Base-by-base conservation (phyloP, 2,888 invertebrate genomes). In the Camponotus fellah region DNA sequence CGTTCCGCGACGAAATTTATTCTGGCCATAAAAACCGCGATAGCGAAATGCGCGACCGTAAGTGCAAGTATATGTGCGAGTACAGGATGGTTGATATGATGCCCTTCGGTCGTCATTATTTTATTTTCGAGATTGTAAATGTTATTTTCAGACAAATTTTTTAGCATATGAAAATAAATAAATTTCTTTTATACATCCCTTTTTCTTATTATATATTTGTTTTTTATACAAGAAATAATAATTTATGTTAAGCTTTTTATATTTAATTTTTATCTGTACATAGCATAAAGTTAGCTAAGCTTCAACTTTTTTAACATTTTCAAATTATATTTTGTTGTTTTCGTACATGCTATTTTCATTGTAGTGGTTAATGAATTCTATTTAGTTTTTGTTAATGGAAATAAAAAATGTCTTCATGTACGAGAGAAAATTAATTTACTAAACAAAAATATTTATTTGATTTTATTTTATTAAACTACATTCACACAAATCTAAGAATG, bases 21-120 rank as follows among this genome's bases (percentile, higher is more conserved):
- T 80, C 79, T 69, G 46, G 71, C 26, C 71, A 68, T 80, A 80
- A 80, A 80, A 80, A 80, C 79, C 79, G 46, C 79, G 79, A 80
- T 80, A 80, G 79, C 79, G 69, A 80, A 80, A 80, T 71, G 79
- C 60, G 71, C 79, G 60, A 71, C 46, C 79, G 79, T 80, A 80
- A 71, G 71, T 71, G 71, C 77, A 43, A 77, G 71, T 79, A 69
- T 68, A 79, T 46, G 60, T 56, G 71, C 60, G 79, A 77, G 46
- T 56, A 40, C n/a, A 49, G 40, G 37, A 14, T 21, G 71, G 46
- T n/a, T 60, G 79, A 79, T 79, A 79, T 17, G 71, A 71, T 12
- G 79, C 26, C 12, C 79, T 17, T 43, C 69, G 69, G 10, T 49
- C 46, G 56, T 66, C 66, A 32, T 79, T 80, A 71, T 69, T 69